Evolutionary conservation across 2,113 vertebrate species (phyloP).

Genomic region (Meleagris gallopavo): DNA sequence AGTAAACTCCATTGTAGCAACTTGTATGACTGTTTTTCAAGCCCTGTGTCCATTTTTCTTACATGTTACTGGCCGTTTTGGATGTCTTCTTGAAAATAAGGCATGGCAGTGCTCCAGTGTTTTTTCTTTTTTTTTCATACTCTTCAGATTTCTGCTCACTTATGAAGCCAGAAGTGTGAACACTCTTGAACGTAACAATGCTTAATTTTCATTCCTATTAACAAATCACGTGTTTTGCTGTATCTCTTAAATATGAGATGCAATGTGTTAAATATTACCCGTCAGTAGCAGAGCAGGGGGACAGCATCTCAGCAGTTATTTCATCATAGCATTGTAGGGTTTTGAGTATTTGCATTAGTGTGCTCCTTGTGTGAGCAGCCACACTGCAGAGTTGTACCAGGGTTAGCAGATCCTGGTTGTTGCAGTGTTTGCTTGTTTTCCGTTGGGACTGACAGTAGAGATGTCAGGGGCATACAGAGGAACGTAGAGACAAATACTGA

Average conservation of each 20-base stretch:
- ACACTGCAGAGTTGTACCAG: background rate
- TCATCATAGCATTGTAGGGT: background rate
- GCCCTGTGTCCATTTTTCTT: background rate
- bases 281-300: background rate
- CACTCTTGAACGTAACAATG: background rate
- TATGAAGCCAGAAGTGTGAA: background rate
- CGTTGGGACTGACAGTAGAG: accelerated
- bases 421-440: background rate
- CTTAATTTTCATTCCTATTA: background rate
- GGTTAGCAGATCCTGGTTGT: background rate
- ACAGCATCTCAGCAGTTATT: background rate
- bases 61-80: background rate
- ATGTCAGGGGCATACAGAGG: background rate
- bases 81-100: background rate
- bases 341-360: background rate
- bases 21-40: background rate
- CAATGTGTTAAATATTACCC: background rate
- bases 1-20: background rate
- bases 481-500: background rate
- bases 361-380: background rate
- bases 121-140: no score
- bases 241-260: background rate
- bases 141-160: background rate
- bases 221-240: background rate
- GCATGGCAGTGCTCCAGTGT: background rate